Evolutionary conservation across 2,113 vertebrate genomes (phyloP).

Genomic region (Octodon degus): DNA sequence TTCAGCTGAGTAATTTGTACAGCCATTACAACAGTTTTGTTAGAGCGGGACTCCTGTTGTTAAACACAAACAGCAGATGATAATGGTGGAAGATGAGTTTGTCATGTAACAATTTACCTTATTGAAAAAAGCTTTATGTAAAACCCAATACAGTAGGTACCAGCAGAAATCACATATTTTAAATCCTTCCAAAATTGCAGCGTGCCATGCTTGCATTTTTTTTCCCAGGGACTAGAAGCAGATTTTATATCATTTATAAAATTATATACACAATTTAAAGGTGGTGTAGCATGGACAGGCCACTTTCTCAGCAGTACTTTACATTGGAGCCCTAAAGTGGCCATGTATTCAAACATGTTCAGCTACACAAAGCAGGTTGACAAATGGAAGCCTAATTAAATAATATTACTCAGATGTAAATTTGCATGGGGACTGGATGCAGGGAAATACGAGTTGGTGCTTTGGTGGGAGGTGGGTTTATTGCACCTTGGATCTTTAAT

Average conservation of each 20-base stretch:
- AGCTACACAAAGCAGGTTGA: conserved; percentile 84
- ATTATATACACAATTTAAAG: conserved; percentile 91
- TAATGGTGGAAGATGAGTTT: conserved; percentile 94
- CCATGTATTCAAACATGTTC: conserved; percentile 84
- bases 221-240: conserved; percentile 81
- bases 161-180: conserved; percentile 91
- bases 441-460: conserved; percentile 79
- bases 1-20: conserved; percentile 95
- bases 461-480: conserved; percentile 79
- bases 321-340: conserved; percentile 83
- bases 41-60: conserved; percentile 93
- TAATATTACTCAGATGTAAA: conserved; percentile 87
- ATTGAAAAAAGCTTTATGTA: conserved; percentile 92
- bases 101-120: conserved; percentile 96
- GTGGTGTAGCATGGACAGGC: conserved; percentile 85
- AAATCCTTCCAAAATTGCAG: conserved; percentile 90
- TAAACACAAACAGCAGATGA: conserved; percentile 95
- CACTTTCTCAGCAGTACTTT: conserved; percentile 85
- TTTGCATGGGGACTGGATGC: conserved; percentile 78
- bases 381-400: conserved; percentile 87
- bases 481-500: conserved; percentile 68
- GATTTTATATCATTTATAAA: conserved; percentile 92
- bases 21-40: conserved; percentile 94
- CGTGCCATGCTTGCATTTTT: conserved; percentile 77
- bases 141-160: conserved; percentile 90